phyloP scores from a whole-genome alignment of 1,140 invertebrate species.

The Drosophila sucinea region DNA sequence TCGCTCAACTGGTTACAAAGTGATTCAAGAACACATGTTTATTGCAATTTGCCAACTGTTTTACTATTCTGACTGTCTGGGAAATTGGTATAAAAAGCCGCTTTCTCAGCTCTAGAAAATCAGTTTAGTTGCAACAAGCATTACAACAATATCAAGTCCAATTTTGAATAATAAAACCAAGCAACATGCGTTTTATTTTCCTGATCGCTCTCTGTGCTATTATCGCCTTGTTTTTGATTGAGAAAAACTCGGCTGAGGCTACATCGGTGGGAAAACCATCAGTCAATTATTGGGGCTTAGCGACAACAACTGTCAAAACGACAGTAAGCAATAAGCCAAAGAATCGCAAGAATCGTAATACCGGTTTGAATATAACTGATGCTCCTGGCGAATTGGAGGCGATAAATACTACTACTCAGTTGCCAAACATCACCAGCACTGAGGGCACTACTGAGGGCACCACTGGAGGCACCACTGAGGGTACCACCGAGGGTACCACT shows the following conservation, averaged over 20 bases:
- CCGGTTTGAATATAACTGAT: background rate
- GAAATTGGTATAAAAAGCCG: background rate
- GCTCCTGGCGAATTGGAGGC: background rate
- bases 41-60: background rate
- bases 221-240: background rate
- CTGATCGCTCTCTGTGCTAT: background rate
- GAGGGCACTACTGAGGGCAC: too few species aligned
- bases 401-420: too few species aligned
- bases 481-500: background rate
- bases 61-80: background rate
- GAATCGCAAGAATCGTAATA: slow-evolving; percentile 7
- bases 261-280: background rate
- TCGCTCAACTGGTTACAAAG: background rate
- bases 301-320: background rate
- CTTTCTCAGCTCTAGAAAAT: background rate
- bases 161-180: background rate
- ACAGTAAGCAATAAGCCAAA: background rate
- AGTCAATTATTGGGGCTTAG: background rate
- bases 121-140: background rate
- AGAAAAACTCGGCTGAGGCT: background rate
- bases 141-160: background rate
- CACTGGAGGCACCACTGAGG: background rate
- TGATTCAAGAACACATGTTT: background rate
- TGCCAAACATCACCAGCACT: background rate
- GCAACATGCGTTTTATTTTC: background rate